A percentile compares a stretch with the other conserved stretches of the same genome.
These are phyloP conservation scores for Pterocles gutturalis DNA, from an alignment of 2,113 vertebrate species.

Conservation along the genomic window DNA sequence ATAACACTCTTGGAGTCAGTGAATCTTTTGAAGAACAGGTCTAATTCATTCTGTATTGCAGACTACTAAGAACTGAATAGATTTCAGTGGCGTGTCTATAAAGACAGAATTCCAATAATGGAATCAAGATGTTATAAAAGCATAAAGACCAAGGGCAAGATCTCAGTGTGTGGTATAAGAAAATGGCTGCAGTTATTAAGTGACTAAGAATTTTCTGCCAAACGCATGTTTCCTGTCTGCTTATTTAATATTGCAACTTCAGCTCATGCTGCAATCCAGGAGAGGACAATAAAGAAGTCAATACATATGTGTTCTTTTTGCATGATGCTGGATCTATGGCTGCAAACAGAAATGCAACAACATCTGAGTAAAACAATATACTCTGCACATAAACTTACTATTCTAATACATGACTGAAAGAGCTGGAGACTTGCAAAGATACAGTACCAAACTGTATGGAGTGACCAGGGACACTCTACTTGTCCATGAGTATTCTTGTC, in stretches of 20 bases:
- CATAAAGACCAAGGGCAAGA: not conserved
- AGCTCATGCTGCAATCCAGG: not conserved
- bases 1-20: not conserved
- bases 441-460: not conserved
- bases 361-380: not conserved
- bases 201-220: not conserved
- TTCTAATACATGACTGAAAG: not conserved
- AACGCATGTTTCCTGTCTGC: not conserved
- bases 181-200: not conserved
- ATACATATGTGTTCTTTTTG: not conserved
- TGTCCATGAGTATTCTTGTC: not conserved
- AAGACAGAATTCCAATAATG: not conserved
- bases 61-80: not conserved
- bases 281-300: not conserved
- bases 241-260: not conserved
- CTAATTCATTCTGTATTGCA: not conserved
- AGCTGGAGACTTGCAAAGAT: not conserved
- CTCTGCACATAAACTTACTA: not conserved
- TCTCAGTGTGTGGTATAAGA: not conserved
- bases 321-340: not conserved
- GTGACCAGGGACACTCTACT: not conserved
- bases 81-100: not conserved
- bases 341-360: not conserved
- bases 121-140: not conserved
- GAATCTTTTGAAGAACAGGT: not conserved